A percentile compares a stretch with the other conserved stretches of the same genome.
These are phyloP conservation scores for Drosophila tristis DNA, from an alignment of 1,140 invertebrate species.

Conservation along the genomic window DNA sequence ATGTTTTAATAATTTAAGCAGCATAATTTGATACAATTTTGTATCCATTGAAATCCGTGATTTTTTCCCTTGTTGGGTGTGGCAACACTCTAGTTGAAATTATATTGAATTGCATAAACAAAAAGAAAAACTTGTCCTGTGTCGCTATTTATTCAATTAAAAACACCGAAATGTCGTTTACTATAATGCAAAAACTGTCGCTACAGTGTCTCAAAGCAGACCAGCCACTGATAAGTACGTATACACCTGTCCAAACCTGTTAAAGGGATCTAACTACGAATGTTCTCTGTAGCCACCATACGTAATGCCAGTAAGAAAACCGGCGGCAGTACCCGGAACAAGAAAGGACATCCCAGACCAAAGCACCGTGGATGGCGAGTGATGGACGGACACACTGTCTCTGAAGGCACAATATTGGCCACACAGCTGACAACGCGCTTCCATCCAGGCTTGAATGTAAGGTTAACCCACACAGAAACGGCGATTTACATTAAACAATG, in stretches of 20 bases:
- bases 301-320: conserved; percentile 89
- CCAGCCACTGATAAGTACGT: conserved; percentile 73
- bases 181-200: conserved; percentile 73
- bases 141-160: conserved; percentile 11
- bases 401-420: conserved; percentile 88
- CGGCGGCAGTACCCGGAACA: conserved; percentile 88
- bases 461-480: conserved; percentile 1
- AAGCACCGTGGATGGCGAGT: conserved; percentile 90
- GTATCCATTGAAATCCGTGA: too few relatives aligned
- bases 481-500: background rate
- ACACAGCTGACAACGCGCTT: conserved; percentile 89
- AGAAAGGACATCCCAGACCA: conserved; percentile 86
- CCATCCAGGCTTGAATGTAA: conserved; percentile 92
- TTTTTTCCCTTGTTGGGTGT: background rate
- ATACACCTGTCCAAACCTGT: too few relatives aligned
- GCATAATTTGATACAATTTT: too few relatives aligned
- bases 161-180: conserved; percentile 67
- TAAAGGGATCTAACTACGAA: background rate
- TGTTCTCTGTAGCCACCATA: conserved; percentile 56
- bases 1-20: too few relatives aligned
- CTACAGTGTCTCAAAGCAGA: conserved; percentile 72
- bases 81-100: background rate
- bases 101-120: conserved; percentile 65
- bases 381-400: conserved; percentile 88
- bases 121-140: background rate